Percentiles rank a stretch among this genome's conserved stretches.
phyloP scores from a whole-genome alignment of 2,888 invertebrate genomes.

The Euzophera pinguis region DNA sequence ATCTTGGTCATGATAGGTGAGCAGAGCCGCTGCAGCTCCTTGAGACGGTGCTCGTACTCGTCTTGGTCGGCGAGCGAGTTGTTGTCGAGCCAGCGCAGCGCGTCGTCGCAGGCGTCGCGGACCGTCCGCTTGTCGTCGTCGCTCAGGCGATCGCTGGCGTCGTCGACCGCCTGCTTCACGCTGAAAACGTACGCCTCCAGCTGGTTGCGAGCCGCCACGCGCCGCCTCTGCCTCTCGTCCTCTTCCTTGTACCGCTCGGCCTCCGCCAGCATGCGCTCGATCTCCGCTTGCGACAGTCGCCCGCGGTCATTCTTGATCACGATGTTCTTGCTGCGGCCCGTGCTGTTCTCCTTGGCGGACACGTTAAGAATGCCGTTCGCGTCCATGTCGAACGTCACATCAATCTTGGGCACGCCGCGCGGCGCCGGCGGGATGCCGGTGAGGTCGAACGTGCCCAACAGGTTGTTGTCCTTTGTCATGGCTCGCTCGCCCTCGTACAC shows the following conservation, averaged over 20 bases:
- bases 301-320: constrained; percentile 88
- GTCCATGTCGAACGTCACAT: constrained; percentile 83
- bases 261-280: constrained; percentile 84
- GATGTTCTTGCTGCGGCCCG: constrained; percentile 82
- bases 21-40: constrained; percentile 73
- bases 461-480: constrained; percentile 85
- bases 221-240: constrained; percentile 81
- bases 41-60: constrained; percentile 74
- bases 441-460: constrained; percentile 76
- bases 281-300: constrained; percentile 85
- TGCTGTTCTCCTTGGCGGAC: constrained; percentile 82
- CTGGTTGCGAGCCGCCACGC: constrained; percentile 81
- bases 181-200: constrained; percentile 81
- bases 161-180: constrained; percentile 75
- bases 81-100: constrained; percentile 82
- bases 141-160: constrained; percentile 24
- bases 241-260: constrained; percentile 83
- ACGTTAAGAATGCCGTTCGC: constrained; percentile 88
- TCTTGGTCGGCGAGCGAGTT: constrained; percentile 79
- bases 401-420: constrained; percentile 80
- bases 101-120: constrained; percentile 61
- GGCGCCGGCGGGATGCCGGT: constrained; percentile 82
- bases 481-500: constrained; percentile 85
- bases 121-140: not conserved
- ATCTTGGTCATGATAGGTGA: constrained; percentile 67